Base-by-base conservation (phyloP, 2,797 vertebrate genomes). In the Cyclopterus lumpus region DNA sequence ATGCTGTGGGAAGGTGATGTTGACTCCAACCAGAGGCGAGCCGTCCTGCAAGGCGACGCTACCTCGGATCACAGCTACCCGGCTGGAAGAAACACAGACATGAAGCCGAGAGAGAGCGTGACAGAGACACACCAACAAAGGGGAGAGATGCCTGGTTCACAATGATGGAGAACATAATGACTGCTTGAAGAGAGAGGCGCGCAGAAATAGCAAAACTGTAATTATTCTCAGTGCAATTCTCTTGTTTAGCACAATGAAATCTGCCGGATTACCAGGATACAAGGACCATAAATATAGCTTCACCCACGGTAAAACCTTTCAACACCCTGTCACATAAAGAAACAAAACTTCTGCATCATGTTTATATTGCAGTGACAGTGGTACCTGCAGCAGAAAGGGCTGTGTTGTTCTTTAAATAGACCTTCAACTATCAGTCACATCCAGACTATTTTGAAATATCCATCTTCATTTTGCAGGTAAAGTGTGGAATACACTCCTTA, bases 1-100 rank as follows among this genome's bases (percentile, higher is more conserved):
- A 88, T 97, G 97, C 82, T 97, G 95, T 14, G 96, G 94, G 92
- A 99, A 99, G 81, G 97, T 97, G 90, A 99, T 96, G 38, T 99
- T 99, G 67, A 99, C 97, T 26, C 98, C 97, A 24, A 99, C 98
- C 71, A 99, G 90, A 63, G 98, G 96, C 0, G 96, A 96, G 73
- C 96, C 96, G 3, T 99, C 97, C 24, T 96, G 44, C 14, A 98
- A 94, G 12, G 94, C 93, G 11, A 99, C 95, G 80, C 96, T 96
- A 18, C 98, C 98, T 59, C 97, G 95, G 81, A 99, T 95, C 75
- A 99, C 97, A 38, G 97, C 97, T 0, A 95, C 96, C 53, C 96
- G 96, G 53, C 98, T 99, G 77, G 76, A 80, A 85, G 67, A 74
- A 84, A 30, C 3, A 22, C 10, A 81, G 81, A 68, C 4, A 5